phyloP scores from a whole-genome alignment of 2,113 vertebrate genomes.

The Pycnonotus jocosus region DNA sequence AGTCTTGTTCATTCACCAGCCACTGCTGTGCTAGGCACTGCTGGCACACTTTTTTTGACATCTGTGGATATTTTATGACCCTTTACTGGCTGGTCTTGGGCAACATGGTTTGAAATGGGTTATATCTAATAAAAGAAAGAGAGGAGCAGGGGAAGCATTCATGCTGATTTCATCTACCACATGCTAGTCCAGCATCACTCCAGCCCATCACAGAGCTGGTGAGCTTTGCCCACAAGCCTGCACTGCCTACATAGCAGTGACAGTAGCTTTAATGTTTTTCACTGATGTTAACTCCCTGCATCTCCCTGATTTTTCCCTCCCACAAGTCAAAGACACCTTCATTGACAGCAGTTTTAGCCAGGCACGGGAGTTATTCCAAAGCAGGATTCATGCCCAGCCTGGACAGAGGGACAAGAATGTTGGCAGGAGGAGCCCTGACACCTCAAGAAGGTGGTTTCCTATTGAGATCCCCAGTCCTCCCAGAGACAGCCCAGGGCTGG shows the following conservation, averaged over 20 bases:
- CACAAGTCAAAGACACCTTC: not conserved
- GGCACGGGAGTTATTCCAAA: not conserved
- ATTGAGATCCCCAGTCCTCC: not conserved
- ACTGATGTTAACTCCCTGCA: not conserved
- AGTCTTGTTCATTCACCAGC: not conserved
- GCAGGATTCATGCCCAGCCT: not conserved
- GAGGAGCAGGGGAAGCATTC: accelerated
- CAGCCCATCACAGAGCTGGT: not conserved
- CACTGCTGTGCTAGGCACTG: not conserved
- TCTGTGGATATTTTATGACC: not conserved
- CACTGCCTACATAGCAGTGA: not conserved
- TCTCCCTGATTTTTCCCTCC: not conserved
- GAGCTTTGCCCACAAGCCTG: not conserved
- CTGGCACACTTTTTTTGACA: not conserved
- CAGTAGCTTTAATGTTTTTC: not conserved
- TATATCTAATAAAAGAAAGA: not conserved
- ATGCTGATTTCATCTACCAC: not conserved
- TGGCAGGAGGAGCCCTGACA: not conserved
- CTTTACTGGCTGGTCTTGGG: not conserved
- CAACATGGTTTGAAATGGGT: not conserved
- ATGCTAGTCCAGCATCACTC: not conserved
- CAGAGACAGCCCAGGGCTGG: not conserved
- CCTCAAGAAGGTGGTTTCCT: not conserved
- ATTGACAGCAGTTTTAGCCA: not conserved
- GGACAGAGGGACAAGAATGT: not conserved